phyloP scores from a whole-genome alignment of 2,113 vertebrate genomes.

The Paralichthys olivaceus region DNA sequence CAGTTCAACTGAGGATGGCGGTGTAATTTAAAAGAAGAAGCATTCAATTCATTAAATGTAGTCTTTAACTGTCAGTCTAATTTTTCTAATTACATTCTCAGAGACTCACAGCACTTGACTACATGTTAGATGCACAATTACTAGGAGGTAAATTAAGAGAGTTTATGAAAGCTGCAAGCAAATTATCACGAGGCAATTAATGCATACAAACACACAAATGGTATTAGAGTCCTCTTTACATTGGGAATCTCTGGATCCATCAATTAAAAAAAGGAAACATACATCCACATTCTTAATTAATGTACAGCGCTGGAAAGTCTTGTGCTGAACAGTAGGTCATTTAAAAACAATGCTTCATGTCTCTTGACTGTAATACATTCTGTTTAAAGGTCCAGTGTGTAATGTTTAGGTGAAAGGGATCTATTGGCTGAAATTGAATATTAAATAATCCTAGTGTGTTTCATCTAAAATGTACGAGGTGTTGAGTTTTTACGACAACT shows the following conservation, averaged over 20 bases:
- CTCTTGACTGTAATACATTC: slow-evolving; percentile 31
- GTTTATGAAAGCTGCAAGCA: neutral
- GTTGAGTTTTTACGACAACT: too few species aligned
- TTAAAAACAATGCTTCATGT: slow-evolving; percentile 32
- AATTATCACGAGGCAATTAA: neutral
- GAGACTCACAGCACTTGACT: neutral
- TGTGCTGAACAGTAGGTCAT: slow-evolving; percentile 2
- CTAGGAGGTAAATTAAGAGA: neutral
- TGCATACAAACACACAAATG: neutral
- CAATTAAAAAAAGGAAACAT: slow-evolving; percentile 9
- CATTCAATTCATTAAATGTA: neutral
- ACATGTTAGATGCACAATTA: neutral
- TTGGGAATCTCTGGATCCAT: neutral
- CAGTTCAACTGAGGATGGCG: neutral
- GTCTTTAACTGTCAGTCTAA: neutral
- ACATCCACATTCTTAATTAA: slow-evolving; percentile 28
- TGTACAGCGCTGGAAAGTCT: neutral
- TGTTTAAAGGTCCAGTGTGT: slow-evolving; percentile 28
- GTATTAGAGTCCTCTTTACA: neutral
- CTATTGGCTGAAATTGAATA: too few species aligned
- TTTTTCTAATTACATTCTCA: neutral
- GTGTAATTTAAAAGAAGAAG: neutral
- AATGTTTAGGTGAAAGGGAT: too few species aligned
- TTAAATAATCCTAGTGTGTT: too few species aligned
- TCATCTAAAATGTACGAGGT: too few species aligned